A percentile compares a stretch with the other conserved stretches of the same genome.
phyloP scores from a whole-genome alignment of 2,797 vertebrate species.

The Natrix natrix region DNA sequence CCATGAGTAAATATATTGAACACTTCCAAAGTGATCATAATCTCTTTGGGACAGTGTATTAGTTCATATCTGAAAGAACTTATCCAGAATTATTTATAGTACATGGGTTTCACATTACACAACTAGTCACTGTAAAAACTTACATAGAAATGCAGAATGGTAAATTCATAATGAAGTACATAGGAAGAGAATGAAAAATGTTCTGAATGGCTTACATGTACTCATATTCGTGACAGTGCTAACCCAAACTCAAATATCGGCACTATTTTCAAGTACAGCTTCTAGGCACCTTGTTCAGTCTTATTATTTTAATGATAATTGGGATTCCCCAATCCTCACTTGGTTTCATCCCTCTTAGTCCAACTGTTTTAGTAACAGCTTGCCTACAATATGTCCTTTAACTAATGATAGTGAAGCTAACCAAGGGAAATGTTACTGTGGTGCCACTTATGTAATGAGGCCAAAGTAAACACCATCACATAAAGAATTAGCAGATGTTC shows the following conservation, averaged over 20 bases:
- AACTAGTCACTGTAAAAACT: not conserved
- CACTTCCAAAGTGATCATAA: not conserved
- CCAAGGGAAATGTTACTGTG: not conserved
- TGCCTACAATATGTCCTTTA: not conserved
- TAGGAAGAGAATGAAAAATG: not conserved
- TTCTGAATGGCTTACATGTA: not conserved
- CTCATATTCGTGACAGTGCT: not conserved
- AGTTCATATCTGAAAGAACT: not conserved
- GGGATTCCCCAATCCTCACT: not conserved
- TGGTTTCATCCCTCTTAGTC: not conserved
- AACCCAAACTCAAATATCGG: not conserved
- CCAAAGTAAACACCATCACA: not conserved
- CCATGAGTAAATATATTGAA: not conserved
- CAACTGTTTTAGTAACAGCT: conserved; percentile 14
- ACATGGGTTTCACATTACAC: not conserved
- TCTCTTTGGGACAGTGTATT: not conserved
- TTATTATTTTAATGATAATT: conserved; percentile 1
- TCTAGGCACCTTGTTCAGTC: not conserved
- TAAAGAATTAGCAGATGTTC: conserved; percentile 13
- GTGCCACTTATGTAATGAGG: conserved; percentile 1
- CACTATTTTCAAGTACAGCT: not conserved
- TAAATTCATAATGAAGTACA: not conserved
- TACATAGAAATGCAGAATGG: not conserved
- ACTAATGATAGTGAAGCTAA: not conserved
- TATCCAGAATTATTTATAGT: not conserved